Evolutionary conservation across 1,140 invertebrate genomes (phyloP), one percentile per base, ranked within the genome.

Genomic region (Hyphantria cunea): DNA sequence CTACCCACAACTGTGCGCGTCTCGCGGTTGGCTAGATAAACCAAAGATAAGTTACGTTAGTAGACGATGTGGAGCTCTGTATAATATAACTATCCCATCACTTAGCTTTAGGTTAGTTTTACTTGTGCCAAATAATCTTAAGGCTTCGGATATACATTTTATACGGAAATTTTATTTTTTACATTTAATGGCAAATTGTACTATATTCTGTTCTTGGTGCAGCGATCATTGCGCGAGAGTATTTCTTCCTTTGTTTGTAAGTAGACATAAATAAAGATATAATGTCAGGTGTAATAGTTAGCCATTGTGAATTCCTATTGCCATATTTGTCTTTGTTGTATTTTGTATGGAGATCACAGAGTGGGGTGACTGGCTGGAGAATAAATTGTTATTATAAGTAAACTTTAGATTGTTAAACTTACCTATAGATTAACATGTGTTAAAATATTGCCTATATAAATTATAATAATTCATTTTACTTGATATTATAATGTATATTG

Each of bases 371-470:
- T 44, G 54, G 60, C 72, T 68, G 72, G 74, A 64, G 68, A 70
- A 64, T 72, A 76, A 25, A 76, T 83, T 87, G 84, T 88, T 88
- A 76, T 76, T 72, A 55, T 86, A 86, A 85, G 82, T 76, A 77
- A 78, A 81, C 71, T 78, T 64, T 86, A 87, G 78, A 84, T 90
- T 90, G 87, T 90, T 90, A 90, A 88, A 90, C 79, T 83, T 90
- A 87, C 82, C 79, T 77, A 90, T 90, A 90, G 86, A 89, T 89
- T 90, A 90, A 89, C 74, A 87, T 82, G 84, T 90, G 87, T 90
- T 90, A 88, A 89, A 90, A 87, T 88, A 90, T 90, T 89, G 86
- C 87, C 84, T 88, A 89, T 88, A 87, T 85, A 90, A 90, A 90
- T 88, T 90, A 90, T 90, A 90, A 77, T 85, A 88, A 88, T 88